Evolutionary conservation across 2,797 vertebrate species (phyloP), one percentile per base, ranked within the genome.

Genomic region (Pitangus sulphuratus): DNA sequence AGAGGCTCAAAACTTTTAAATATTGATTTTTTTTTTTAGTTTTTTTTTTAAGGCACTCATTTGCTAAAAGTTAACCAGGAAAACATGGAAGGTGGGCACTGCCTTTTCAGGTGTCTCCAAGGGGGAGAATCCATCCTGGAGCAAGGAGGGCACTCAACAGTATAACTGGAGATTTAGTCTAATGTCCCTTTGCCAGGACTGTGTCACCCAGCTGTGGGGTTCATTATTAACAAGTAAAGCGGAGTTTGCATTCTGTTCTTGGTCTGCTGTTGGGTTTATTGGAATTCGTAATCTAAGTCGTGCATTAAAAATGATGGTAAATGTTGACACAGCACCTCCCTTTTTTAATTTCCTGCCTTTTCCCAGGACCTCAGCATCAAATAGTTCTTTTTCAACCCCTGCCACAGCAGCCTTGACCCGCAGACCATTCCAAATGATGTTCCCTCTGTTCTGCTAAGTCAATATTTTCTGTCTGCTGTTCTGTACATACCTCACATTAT

Each of bases 341-440:
- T 18, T 31, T 91, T 82, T 94, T 77, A 64, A 87, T 93, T 94
- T 94, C 71, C 82, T 92, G 95, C 33, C 50, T 90, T 61, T 93
- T 48, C 72, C 61, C n/a, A 69, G 79, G 81, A 70, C 60, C 50
- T 64, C 39, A 44, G 53, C 89, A 74, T 83, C 84, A 78, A 45
- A n/a, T 30, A 47, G 15, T 30, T 81, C 13, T 31, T 69, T 82
- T 70, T 39, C 28, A 84, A 12, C 16, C 11, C 21, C 40, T 90
- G 60, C 26, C 6, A 9, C 5, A 4, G n/a, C 31, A 77, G 70
- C 11, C 53, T 62, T 68, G 84, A 85, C 65, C 61, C 0, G 0
- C 33, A 72, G 65, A 61, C 54, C 64, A 12, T 72, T 87, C 28
- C 66, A 50, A 54, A n/a, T 40, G 10, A 56, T 62, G 65, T 76